phyloP scores from a whole-genome alignment of 2,797 vertebrate species.

The Schizopygopsis malacanthus region DNA sequence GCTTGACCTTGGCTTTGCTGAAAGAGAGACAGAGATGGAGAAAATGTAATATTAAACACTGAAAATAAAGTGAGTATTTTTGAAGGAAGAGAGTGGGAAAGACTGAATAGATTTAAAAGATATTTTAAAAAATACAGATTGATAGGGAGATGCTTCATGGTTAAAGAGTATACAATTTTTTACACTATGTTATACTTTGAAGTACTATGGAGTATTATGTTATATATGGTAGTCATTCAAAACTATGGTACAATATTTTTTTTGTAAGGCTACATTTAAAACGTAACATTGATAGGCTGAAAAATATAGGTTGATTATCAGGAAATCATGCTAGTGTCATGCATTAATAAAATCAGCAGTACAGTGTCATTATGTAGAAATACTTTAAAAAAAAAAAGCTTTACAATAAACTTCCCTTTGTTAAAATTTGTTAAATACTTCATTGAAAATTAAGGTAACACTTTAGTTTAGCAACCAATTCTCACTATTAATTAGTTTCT shows the following conservation, averaged over 20 bases:
- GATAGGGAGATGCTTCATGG: constrained; percentile 52
- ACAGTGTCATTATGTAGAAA: background rate
- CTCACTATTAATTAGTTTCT: background rate
- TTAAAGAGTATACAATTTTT: background rate
- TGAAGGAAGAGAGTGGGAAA: background rate
- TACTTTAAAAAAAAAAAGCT: background rate
- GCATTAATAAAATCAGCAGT: background rate
- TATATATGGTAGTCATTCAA: background rate
- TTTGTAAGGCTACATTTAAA: constrained; percentile 20
- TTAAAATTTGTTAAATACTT: background rate
- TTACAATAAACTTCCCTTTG: background rate
- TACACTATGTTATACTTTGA: background rate
- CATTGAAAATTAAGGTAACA: background rate
- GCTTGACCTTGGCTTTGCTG: constrained; percentile 35
- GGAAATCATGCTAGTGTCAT: background rate
- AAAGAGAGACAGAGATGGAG: constrained; percentile 52
- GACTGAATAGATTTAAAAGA: background rate
- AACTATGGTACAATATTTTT: background rate
- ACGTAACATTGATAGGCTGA: background rate
- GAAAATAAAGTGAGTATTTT: background rate
- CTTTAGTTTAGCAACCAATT: background rate
- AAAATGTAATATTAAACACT: constrained; percentile 37
- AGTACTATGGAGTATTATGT: background rate
- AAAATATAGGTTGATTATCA: background rate
- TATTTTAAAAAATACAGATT: constrained; percentile 33